phyloP scores from a whole-genome alignment of 1,140 invertebrate species.

The Heliconius nattereri region DNA sequence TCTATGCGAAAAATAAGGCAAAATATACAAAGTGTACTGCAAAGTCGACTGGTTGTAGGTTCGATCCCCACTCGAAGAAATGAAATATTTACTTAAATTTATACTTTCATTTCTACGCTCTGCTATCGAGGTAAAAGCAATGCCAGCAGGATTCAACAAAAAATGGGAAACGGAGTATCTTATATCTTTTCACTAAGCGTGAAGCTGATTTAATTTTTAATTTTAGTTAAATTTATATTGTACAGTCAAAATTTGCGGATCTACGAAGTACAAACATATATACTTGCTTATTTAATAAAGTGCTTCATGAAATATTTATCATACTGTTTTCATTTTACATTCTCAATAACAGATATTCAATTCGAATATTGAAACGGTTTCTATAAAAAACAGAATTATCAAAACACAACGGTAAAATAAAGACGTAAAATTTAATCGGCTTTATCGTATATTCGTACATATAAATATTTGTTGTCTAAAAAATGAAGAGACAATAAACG shows the following conservation, averaged over 20 bases:
- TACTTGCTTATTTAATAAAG: conserved; percentile 6
- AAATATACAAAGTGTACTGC: too few relatives aligned
- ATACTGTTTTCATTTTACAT: conserved; percentile 7
- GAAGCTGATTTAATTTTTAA: neutral
- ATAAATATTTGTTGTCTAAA: neutral
- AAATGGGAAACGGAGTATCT: too few relatives aligned
- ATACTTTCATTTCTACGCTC: too few relatives aligned
- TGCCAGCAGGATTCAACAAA: too few relatives aligned
- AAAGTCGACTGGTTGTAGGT: too few relatives aligned
- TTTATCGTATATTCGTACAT: neutral
- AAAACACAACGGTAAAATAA: neutral
- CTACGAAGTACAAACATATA: neutral
- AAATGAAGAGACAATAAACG: neutral
- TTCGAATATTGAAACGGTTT: conserved; percentile 7
- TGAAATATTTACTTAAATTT: too few relatives aligned
- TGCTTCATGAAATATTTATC: neutral
- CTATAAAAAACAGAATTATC: conserved; percentile 2
- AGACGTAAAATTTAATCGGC: neutral
- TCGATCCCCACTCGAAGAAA: too few relatives aligned
- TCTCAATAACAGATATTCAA: neutral
- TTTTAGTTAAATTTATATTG: neutral
- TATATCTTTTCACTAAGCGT: too few relatives aligned
- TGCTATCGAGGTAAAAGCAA: too few relatives aligned
- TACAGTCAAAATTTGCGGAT: neutral
- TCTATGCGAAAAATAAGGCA: too few relatives aligned